Evolutionary conservation across 2,113 vertebrate genomes (phyloP), one percentile per base, ranked within the genome.

Genomic region (Tricholaema leucomelas): DNA sequence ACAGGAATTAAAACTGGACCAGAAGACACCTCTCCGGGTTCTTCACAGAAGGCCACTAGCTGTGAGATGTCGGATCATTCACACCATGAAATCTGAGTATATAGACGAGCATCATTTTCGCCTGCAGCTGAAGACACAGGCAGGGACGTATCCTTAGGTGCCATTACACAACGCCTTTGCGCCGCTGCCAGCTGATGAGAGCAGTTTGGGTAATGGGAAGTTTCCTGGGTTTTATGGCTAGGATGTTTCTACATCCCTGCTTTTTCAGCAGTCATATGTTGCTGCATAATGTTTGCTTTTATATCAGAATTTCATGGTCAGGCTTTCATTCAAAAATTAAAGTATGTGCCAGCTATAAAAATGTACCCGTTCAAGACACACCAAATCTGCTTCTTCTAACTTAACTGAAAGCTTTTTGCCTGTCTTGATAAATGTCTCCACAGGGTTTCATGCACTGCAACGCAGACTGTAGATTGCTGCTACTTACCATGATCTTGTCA

Each of bases 21-120:
- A 99, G 98, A 99, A 99, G 95, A 99, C 99, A 2, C 99, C 99
- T 3, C 97, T 99, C 8, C 97, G 99, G 46, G 99, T 99, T 19
- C 97, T 99, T 52, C 99, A 99, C 91, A 98, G 99, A 5, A 97
- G 99, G 59, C 98, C 99, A 0, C 93, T 99, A 54, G 99, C 99
- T 3, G 97, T 99, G 36, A 97, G 99, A 6, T 95, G 97, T 71
- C 98, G 99, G 1, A 35, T 98, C 77, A 97, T 99, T 91, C 99
- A 99, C 97, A 98, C 96, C 86, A 99, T 99, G 98, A 98, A 87
- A 44, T 31, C 97, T 0, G 88, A 97, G 85, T 98, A 97, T 80
- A 72, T 98, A 56, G 98, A 99, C 12, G 76, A 97, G 12, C 99
- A 99, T 71, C 99, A 99, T 92, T 99, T 99, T 91, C 97, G 98